phyloP scores from a whole-genome alignment of 2,888 invertebrate genomes.

The Deladenus siricidicola region DNA sequence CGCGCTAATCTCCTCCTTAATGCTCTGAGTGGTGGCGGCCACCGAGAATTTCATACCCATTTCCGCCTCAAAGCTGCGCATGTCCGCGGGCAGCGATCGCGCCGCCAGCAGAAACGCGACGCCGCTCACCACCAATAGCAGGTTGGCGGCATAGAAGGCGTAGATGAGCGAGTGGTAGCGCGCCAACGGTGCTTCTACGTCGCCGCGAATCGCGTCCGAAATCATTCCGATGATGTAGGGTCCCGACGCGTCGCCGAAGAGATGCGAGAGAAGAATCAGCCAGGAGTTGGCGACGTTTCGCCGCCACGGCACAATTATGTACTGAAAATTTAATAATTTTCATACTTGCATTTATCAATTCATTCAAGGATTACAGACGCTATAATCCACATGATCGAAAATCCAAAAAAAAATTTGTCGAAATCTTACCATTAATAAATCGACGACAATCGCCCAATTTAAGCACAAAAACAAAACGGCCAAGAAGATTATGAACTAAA shows the following conservation, averaged over 20 bases:
- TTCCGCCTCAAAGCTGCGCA: constrained; percentile 5
- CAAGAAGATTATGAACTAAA: constrained; percentile 57
- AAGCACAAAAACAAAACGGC: constrained; percentile 69
- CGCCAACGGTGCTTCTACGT: constrained; percentile 21
- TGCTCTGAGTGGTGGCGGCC: too few relatives aligned
- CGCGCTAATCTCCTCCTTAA: too few relatives aligned
- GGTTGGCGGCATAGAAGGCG: constrained; percentile 82
- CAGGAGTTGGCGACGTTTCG: constrained; percentile 93
- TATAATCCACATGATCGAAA: background rate
- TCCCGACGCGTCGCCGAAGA: constrained; percentile 94
- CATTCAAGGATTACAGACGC: background rate
- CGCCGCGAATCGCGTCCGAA: constrained; percentile 36
- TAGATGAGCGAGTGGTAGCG: constrained; percentile 67
- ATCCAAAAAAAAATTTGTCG: background rate
- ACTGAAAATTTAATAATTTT: background rate
- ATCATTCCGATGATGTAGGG: constrained; percentile 79
- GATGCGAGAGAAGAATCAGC: constrained; percentile 90
- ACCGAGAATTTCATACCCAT: background rate
- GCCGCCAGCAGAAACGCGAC: constrained; percentile 35
- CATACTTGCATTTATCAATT: background rate
- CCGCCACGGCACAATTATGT: constrained; percentile 82
- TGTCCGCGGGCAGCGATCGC: constrained; percentile 16
- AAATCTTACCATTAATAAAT: constrained; percentile 62
- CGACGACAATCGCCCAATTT: constrained; percentile 96
- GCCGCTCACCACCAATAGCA: constrained; percentile 76